phyloP scores from a whole-genome alignment of 2,888 invertebrate genomes.

The Caenorhabditis macrosperma region DNA sequence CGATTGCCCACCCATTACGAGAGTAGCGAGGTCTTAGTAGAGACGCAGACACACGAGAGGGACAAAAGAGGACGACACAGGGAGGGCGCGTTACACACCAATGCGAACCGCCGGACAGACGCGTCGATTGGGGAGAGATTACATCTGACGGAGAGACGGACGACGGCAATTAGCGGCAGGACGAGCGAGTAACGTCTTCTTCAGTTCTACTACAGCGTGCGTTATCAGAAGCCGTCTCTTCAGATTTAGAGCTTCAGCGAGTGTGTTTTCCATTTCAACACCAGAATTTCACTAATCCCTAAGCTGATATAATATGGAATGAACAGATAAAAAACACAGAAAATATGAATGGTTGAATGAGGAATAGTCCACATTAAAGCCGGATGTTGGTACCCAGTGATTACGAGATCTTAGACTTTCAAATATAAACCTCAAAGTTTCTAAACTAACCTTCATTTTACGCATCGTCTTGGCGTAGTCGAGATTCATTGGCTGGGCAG shows the following conservation, averaged over 20 bases:
- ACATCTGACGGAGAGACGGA: background rate
- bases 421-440: too few relatives aligned
- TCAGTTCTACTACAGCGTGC: too few relatives aligned
- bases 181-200: constrained; percentile 4
- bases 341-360: background rate
- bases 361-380: background rate
- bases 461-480: constrained; percentile 39
- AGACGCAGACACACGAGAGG: constrained; percentile 13
- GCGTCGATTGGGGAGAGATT: constrained; percentile 14
- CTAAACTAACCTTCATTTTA: constrained; percentile 60
- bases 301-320: background rate
- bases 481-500: constrained; percentile 46
- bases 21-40: constrained; percentile 32
- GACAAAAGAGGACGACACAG: constrained; percentile 4
- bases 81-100: constrained; percentile 19
- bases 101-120: constrained; percentile 4
- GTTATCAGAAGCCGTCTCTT: background rate
- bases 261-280: background rate
- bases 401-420: background rate
- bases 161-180: constrained; percentile 19
- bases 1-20: constrained; percentile 27
- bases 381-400: too few relatives aligned
- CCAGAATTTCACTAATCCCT: background rate
- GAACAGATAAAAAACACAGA: background rate
- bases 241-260: background rate